Base-by-base conservation (phyloP, 1,140 invertebrate genomes). In the Samia ricini region DNA sequence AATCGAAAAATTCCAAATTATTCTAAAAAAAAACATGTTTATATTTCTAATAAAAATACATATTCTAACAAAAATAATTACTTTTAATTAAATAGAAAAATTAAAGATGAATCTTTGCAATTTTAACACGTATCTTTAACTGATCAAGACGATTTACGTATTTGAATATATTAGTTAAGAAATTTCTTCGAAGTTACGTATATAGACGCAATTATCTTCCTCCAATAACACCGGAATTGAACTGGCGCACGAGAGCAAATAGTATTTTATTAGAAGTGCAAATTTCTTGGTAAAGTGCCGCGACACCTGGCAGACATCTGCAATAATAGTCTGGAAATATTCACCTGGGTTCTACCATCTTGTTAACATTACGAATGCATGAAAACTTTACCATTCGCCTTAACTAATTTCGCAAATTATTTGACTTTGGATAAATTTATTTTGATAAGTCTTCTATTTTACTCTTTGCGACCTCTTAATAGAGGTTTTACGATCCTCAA, bases 291-390 rank as follows among this genome's bases (percentile, higher is more conserved):
- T 42, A 15, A 42, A 42, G 15, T 36, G 21, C 19, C 50, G 22
- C 19, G 12, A 36, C 61, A 63, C 55, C 54, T 56, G 52, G 52
- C 61, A 63, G 61, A 63, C 61, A 55, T 63, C 61, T 63, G 61
- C 55, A 63, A 63, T 63, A 63, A 63, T 36, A 63, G 24, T 63
- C 42, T 21, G 42, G 52, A 22, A n/a, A 42, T 7, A 54, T 54
- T 23, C 42, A 26, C 36, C 50, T 21, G 50, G 19, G 18, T 10
- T 42, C 33, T 10, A 15, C 33, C 10, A 42, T 42, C 33, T 42
- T 42, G 33, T 42, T 42, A 42, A 3, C 33, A 15, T 42, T 42
- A 15, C 10, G 4, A 42, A 42, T 42, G 33, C 3, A 42, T 7
- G 33, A 12, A 42, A 42, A 42, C 15, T 42, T 42, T 15, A 42